Base-by-base conservation (phyloP, 2,888 invertebrate species). In the Callyntrura guangdongensis region DNA sequence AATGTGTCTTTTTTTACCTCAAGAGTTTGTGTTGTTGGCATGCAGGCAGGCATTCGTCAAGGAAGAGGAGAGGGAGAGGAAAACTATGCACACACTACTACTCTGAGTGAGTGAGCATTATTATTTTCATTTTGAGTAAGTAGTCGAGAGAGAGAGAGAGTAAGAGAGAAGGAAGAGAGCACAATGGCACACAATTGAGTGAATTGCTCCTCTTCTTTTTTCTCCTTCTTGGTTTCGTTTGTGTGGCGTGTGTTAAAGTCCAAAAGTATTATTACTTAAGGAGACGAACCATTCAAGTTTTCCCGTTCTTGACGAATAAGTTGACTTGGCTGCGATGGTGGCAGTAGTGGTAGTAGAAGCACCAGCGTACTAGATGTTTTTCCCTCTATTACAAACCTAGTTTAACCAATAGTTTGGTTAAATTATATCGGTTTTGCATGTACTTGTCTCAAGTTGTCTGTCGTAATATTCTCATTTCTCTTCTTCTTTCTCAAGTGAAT, bases 391-490 rank as follows among this genome's bases (percentile, higher is more conserved):
- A 74, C 56, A 59, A 56, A 64, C 72, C 20, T 82, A 82, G 79
- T n/a, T 83, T 83, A 69, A n/a, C 56, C 22, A 17, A 59, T 59
- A 45, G 64, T 56, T 83, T 36, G 82, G 81, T 83, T 61, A 83
- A 88, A 88, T 88, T 74, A 88, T 88, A 88, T 88, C 82, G 82
- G 88, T 88, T 88, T 88, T 82, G 88, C 83, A 61, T 88, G 88
- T 83, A 82, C 88, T 88, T 83, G 83, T 88, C 88, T 72, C 88
- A 82, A 82, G 88, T 82, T 88, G 82, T 83, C 88, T 88, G 82
- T 88, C 72, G 74, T 88, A 88, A 88, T 88, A 83, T 72, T 74
- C 72, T 82, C 74, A 82, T 83, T 82, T 82, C 72, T 83, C 88
- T 81, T 81, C 81, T 72, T 88, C 74, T 83, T 88, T 83, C 88